Percentiles rank a stretch among this genome's conserved stretches.
phyloP scores from a whole-genome alignment of 2,113 vertebrate species.

The Rhodinocichla rosea region DNA sequence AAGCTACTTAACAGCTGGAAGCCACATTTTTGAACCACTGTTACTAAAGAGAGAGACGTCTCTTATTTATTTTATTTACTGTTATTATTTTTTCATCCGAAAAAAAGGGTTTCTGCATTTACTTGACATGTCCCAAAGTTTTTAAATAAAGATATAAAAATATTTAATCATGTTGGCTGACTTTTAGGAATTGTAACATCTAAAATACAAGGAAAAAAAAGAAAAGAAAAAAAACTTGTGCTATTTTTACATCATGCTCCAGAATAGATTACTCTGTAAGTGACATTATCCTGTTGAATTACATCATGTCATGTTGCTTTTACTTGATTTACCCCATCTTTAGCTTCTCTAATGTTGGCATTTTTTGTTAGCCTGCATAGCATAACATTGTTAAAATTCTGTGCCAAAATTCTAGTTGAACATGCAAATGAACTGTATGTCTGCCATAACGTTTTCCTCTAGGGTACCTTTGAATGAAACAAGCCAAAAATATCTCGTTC shows the following conservation, averaged over 20 bases:
- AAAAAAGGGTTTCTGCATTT: not conserved
- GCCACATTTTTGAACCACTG: not conserved
- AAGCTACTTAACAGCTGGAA: not conserved
- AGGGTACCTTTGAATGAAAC: constrained; percentile 21
- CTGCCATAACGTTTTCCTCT: constrained; percentile 57
- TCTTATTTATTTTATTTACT: not conserved
- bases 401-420: constrained; percentile 48
- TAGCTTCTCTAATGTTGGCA: not conserved
- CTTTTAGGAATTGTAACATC: not conserved
- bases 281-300: constrained; percentile 10
- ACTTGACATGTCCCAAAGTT: not conserved
- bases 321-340: not conserved
- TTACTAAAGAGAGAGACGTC: not conserved
- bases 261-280: not conserved
- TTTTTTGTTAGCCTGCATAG: constrained; percentile 20
- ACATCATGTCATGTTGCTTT: not conserved
- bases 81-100: not conserved
- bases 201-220: not conserved
- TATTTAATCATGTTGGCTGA: not conserved
- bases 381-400: not conserved
- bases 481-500: constrained; percentile 53
- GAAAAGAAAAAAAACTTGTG: not conserved
- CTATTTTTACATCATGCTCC: not conserved
- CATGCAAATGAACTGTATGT: constrained; percentile 53
- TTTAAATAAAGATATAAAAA: not conserved